A percentile compares a stretch with the other conserved stretches of the same genome.
Conservation (phyloP, 2,888 invertebrate species). For the Loripinus fragilis region DNA sequence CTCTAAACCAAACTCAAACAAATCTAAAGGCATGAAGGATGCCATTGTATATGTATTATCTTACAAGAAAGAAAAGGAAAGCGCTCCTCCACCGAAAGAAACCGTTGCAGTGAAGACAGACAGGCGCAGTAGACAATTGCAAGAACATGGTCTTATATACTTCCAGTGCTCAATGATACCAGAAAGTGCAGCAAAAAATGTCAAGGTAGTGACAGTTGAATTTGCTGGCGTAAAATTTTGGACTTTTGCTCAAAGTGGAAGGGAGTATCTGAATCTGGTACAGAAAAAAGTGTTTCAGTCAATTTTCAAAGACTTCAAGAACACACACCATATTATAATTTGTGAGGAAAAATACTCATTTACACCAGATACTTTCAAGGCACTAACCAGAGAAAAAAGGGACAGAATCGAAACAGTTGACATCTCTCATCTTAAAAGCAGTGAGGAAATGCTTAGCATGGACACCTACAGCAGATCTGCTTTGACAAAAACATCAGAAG, state of each 20-base stretch:
- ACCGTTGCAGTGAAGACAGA: neutral
- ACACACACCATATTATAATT: conserved; percentile 23
- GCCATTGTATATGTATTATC: conserved; percentile 16
- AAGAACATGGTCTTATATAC: conserved; percentile 4
- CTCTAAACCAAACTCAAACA: conserved; percentile 31
- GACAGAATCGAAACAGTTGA: conserved; percentile 13
- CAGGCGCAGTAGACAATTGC: neutral
- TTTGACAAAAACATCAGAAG: conserved; percentile 24
- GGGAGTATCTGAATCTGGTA: conserved; percentile 5
- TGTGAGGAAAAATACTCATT: conserved; percentile 43
- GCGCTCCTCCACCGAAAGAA: neutral
- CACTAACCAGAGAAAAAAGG: conserved; percentile 34
- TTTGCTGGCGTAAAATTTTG: conserved; percentile 53
- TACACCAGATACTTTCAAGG: conserved; percentile 45
- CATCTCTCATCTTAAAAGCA: conserved; percentile 41
- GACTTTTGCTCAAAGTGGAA: conserved; percentile 10
- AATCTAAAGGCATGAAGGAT: conserved; percentile 31
- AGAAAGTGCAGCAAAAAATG: neutral
- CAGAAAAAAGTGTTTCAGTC: neutral
- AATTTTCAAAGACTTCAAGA: conserved; percentile 12
- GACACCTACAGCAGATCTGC: conserved; percentile 22
- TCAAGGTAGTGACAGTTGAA: conserved; percentile 34
- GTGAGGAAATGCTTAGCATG: conserved; percentile 27
- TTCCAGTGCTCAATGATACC: neutral
- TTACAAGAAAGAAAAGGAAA: neutral